Evolutionary conservation across 1,140 invertebrate species (phyloP).

Genomic region (Drosophila guanche): DNA sequence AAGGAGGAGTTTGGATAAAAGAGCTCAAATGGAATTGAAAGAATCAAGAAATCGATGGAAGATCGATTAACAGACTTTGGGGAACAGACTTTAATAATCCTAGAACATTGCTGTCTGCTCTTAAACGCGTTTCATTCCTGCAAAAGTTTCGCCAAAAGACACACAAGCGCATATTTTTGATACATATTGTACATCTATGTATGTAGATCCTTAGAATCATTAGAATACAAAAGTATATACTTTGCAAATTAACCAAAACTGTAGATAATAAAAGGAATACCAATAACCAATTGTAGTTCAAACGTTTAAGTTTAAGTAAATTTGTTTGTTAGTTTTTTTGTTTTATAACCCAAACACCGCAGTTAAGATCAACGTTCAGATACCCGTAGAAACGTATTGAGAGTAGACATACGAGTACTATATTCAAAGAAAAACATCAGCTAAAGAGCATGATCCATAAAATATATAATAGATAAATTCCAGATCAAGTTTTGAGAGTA

Average conservation of each 20-base stretch:
- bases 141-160: slow-evolving; percentile 72
- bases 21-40: no score
- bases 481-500: slow-evolving; percentile 26
- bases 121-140: slow-evolving; percentile 38
- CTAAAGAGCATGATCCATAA: slow-evolving; percentile 50
- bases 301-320: slow-evolving; percentile 38
- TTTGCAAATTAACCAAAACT: slow-evolving; percentile 76
- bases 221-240: slow-evolving; percentile 16
- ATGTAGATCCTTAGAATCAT: background rate
- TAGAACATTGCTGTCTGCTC: slow-evolving; percentile 6
- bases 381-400: slow-evolving; percentile 42
- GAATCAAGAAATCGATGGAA: background rate
- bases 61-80: background rate
- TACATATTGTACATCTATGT: slow-evolving; percentile 12
- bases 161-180: slow-evolving; percentile 69
- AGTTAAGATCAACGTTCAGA: slow-evolving; percentile 48
- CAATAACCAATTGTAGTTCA: slow-evolving; percentile 52
- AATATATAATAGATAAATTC: slow-evolving; percentile 35
- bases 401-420: slow-evolving; percentile 16
- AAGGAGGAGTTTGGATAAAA: background rate
- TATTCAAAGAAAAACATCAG: slow-evolving; percentile 42
- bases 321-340: slow-evolving; percentile 58
- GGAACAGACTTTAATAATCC: background rate
- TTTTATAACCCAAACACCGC: slow-evolving; percentile 62
- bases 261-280: slow-evolving; percentile 53